These are phyloP conservation scores for Lithodes maja DNA, from an alignment of 2,888 invertebrate genomes.

Conservation along the genomic window DNA sequence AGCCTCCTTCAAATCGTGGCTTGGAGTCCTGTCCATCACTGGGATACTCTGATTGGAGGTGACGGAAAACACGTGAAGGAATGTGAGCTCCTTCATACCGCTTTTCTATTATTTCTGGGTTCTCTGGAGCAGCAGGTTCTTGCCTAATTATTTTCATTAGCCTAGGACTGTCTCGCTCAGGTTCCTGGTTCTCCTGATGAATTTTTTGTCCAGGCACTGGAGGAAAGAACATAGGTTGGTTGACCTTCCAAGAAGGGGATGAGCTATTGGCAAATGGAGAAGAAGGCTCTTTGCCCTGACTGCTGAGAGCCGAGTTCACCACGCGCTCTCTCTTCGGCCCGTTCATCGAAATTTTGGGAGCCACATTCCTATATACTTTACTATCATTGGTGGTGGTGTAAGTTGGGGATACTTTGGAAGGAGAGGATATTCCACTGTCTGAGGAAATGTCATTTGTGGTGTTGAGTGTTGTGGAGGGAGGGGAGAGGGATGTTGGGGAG, in stretches of 20 bases:
- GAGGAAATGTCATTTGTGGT: slow-evolving; percentile 49
- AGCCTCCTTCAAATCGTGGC: slow-evolving; percentile 19
- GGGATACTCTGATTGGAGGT: slow-evolving; percentile 66
- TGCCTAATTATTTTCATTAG: slow-evolving; percentile 57
- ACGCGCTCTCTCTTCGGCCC: slow-evolving; percentile 40
- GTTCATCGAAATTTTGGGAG: slow-evolving; percentile 52
- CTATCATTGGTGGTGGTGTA: slow-evolving; percentile 65
- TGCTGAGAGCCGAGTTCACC: slow-evolving; percentile 62
- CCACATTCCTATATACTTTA: slow-evolving; percentile 61
- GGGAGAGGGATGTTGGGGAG: slow-evolving; percentile 45
- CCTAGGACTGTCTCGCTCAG: slow-evolving; percentile 52
- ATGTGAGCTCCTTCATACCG: slow-evolving; percentile 67
- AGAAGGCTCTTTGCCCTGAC: slow-evolving; percentile 45
- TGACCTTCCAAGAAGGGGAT: slow-evolving; percentile 47
- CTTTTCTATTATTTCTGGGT: slow-evolving; percentile 34
- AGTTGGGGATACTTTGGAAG: slow-evolving; percentile 57
- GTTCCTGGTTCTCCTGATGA: slow-evolving; percentile 3
- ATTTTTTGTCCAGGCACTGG: slow-evolving; percentile 10
- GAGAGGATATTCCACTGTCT: slow-evolving; percentile 61
- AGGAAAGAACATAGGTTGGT: slow-evolving; percentile 27
- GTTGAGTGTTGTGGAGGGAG: slow-evolving; percentile 37
- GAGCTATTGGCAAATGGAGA: slow-evolving; percentile 39
- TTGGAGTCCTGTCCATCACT: neutral
- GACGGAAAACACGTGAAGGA: slow-evolving; percentile 70
- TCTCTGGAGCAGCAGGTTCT: slow-evolving; percentile 52